A percentile compares a stretch with the other conserved stretches of the same genome.
phyloP scores from a whole-genome alignment of 2,113 vertebrate genomes.

The Bambusicola thoracicus region DNA sequence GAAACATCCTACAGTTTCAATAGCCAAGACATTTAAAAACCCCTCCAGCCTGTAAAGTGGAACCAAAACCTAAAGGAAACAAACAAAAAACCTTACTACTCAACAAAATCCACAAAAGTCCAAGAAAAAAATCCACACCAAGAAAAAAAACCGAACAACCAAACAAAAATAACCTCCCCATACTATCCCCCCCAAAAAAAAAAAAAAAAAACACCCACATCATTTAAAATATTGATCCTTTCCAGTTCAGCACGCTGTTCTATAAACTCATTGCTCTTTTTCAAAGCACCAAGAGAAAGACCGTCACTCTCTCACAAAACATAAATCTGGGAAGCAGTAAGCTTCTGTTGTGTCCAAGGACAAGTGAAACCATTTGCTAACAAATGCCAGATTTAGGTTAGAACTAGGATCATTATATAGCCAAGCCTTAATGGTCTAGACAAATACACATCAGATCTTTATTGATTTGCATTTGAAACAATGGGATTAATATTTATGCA shows the following conservation, averaged over 20 bases:
- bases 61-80: neutral
- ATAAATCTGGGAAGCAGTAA: neutral
- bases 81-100: neutral
- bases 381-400: neutral
- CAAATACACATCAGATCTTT: neutral
- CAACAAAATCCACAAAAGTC: neutral
- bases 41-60: neutral
- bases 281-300: neutral
- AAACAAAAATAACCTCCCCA: neutral
- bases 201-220: neutral
- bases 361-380: neutral
- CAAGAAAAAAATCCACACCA: neutral
- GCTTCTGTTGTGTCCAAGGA: neutral
- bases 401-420: neutral
- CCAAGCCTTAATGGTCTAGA: neutral
- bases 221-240: neutral
- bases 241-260: neutral
- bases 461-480: neutral
- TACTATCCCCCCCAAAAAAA: too few species aligned
- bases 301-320: neutral
- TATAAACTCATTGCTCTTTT: neutral
- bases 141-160: neutral
- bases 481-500: neutral
- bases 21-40: neutral
- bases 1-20: neutral